phyloP scores from a whole-genome alignment of 2,888 invertebrate species.

The Oscheius myriophilus region DNA sequence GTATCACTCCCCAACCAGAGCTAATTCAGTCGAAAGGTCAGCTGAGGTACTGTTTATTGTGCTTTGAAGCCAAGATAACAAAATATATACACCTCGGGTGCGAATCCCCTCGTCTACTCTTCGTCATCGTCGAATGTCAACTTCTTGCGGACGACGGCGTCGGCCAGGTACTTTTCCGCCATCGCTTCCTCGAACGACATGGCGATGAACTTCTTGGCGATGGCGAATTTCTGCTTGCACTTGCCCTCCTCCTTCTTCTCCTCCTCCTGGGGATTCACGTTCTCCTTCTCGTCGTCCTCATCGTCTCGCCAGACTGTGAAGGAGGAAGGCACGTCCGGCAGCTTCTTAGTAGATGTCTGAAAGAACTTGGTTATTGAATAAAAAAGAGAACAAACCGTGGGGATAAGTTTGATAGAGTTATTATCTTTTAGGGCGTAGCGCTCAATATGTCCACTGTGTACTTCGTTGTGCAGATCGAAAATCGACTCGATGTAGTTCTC shows the following conservation, averaged over 20 bases:
- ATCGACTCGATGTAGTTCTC: conserved; percentile 45
- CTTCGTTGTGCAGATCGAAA: conserved; percentile 46
- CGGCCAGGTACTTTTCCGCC: conserved; percentile 8
- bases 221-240: conserved; percentile 18
- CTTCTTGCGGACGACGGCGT: conserved; percentile 2
- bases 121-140: conserved; percentile 6
- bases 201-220: conserved; percentile 12
- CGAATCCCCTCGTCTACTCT: not conserved
- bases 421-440: conserved; percentile 17
- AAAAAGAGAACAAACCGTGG: not conserved
- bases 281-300: conserved; percentile 27
- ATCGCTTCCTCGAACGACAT: conserved; percentile 13
- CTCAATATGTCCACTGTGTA: conserved; percentile 41
- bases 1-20: no score
- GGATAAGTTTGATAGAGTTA: conserved; percentile 10
- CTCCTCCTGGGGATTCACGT: conserved; percentile 17
- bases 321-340: conserved; percentile 1
- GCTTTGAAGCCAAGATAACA: no score
- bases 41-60: no score
- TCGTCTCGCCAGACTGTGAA: conserved; percentile 26
- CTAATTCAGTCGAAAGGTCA: no score
- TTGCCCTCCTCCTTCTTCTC: not conserved
- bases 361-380: no score
- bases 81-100: not conserved
- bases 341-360: conserved; percentile 12